Conservation (phyloP, 2,797 vertebrate species). For the Lutjanus campechanus region DNA sequence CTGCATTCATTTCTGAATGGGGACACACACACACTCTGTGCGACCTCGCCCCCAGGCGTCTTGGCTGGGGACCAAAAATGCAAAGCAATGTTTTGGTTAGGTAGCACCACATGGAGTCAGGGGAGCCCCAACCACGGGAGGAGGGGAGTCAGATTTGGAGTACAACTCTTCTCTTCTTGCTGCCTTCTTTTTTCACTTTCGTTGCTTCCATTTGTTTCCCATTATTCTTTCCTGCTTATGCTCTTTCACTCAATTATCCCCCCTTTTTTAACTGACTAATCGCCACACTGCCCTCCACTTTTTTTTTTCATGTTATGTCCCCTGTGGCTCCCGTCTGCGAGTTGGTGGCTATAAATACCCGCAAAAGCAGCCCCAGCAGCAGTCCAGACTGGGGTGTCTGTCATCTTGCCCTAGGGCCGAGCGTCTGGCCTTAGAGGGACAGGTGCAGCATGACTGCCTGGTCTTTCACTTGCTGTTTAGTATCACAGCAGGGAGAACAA, state of each 20-base stretch:
- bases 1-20: constrained; percentile 60
- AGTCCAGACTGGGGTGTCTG: constrained; percentile 48
- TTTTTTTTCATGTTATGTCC: constrained; percentile 4
- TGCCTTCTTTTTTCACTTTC: neutral
- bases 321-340: constrained; percentile 22
- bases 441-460: constrained; percentile 54
- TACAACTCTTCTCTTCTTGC: neutral
- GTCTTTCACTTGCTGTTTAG: constrained; percentile 45
- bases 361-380: constrained; percentile 36
- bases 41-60: constrained; percentile 44
- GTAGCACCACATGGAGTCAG: constrained; percentile 58
- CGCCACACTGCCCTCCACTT: neutral
- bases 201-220: neutral
- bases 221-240: neutral
- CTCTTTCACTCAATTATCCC: neutral
- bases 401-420: constrained; percentile 41
- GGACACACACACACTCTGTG: neutral
- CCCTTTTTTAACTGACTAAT: neutral
- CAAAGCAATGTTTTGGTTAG: constrained; percentile 78
- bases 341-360: constrained; percentile 52
- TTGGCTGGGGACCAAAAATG: constrained; percentile 68
- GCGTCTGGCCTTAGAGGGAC: constrained; percentile 59
- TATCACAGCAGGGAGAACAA: constrained; percentile 19
- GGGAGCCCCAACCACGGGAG: constrained; percentile 37
- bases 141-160: neutral